These are phyloP conservation scores for Zingel zingel DNA, from an alignment of 2,113 vertebrate species.

Conservation along the genomic window DNA sequence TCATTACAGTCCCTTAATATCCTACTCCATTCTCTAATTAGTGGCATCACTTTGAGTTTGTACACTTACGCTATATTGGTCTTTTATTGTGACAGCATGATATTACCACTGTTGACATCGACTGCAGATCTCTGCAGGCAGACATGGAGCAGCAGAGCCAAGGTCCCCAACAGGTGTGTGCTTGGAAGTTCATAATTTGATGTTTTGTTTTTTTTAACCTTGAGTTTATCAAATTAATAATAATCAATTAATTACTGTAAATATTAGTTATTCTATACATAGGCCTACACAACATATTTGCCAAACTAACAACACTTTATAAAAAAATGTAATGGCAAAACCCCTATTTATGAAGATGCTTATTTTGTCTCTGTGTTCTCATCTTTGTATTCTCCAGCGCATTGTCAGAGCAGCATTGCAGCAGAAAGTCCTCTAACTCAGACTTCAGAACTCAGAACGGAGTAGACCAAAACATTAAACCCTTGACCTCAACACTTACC, in stretches of 20 bases:
- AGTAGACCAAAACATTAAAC: background rate
- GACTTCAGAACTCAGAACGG: conserved; percentile 6
- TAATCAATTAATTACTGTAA: background rate
- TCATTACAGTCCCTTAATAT: background rate
- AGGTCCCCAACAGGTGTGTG: conserved; percentile 12
- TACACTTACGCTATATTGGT: background rate
- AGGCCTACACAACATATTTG: background rate
- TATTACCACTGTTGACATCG: background rate
- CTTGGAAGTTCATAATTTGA: background rate
- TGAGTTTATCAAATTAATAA: background rate
- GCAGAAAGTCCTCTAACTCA: background rate
- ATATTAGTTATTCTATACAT: background rate
- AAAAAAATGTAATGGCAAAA: background rate
- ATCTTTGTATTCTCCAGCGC: background rate
- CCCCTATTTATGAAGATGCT: background rate
- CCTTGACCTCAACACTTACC: background rate
- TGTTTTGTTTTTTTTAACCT: background rate
- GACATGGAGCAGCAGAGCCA: background rate
- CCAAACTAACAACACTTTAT: background rate
- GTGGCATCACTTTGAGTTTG: background rate
- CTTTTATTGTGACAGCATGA: conserved; percentile 4
- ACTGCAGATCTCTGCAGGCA: conserved; percentile 8
- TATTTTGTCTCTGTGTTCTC: background rate
- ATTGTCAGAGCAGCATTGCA: background rate
- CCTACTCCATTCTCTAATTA: too few species aligned